Base-by-base conservation (phyloP, 2,888 invertebrate genomes). In the Smittia aterrima region DNA sequence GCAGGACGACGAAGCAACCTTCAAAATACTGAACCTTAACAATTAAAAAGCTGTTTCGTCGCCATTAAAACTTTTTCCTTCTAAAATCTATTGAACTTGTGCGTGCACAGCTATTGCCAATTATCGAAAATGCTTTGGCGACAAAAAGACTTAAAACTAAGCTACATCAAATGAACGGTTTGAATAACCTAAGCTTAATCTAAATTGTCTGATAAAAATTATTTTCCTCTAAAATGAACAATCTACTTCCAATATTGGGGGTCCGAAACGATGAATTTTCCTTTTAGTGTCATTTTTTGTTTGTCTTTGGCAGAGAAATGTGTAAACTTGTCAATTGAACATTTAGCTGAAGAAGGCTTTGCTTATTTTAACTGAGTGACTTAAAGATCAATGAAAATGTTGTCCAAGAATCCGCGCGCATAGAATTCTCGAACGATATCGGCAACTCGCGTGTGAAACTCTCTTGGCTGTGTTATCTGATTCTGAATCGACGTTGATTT, bases 371-470 rank as follows among this genome's bases (percentile, higher is more conserved):
- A 47, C 11, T 47, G 47, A 2, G 47, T 16, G 32, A 18, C n/a
- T 24, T 24, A 41, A 41, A 47, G 13, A 22, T 68, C 32, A 41
- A 47, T 68, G 41, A 58, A 58, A 58, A 58, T 58, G 22, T 47
- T 47, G 47, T 58, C 58, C 24, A 74, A 67, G 24, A 25, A 66
- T 1, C 67, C 74, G 18, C 32, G 32, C 18, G 54, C 18, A 75
- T 81, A 79, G 75, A 82, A 82, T 76, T 82, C 82, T 53, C 80
- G 76, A 0, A 79, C 81, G 40, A 82, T 74, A 41, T 82, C 82
- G 27, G 78, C 78, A 62, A 82, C 78, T 54, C 82, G 78, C 71
- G 78, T 76, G 77, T 82, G 82, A 76, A 82, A 82, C 77, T 81
- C 81, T 1, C 79, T 78, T 1, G 82, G 82, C 62, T 82, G 77